Evolutionary conservation across 1,140 invertebrate genomes (phyloP), one percentile per base, ranked within the genome.

Genomic region (Lucilia sericata): DNA sequence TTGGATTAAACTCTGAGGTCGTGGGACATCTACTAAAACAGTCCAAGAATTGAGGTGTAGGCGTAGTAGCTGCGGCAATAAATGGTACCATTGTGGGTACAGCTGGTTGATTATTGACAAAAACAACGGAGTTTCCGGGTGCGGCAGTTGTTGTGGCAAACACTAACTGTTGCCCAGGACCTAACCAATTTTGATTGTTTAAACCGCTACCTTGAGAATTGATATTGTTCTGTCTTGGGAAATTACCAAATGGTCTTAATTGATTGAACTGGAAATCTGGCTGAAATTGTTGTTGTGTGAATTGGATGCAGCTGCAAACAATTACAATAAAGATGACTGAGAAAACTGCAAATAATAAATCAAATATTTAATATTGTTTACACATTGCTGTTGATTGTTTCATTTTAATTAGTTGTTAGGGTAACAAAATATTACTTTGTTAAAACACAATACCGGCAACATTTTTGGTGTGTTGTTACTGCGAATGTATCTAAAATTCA

Each of bases 1-100:
- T 93, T 42, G 95, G 95, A 88, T 93, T 94, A 86, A 94, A 95
- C 85, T 95, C 92, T 0, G 91, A 85, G 1, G 94, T 94, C 0
- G 91, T 91, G 76, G 92, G 91, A 85, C 93, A 94, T 0, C 83
- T 83, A 2, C 83, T 87, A 5, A 93, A 88, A 85, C 93, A 94
- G 13, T 87, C 74, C 0, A 87, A 83, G 55, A 87, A 92, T 70
- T 84, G 34, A 30, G 86, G 88, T 0, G 87, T 87, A 17, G 88
- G 83, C 17, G 90, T 87, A 74, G 89, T 85, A 2, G 74, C 85
- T 3, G 83, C 78, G 8, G 86, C 82, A 25, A 80, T 49, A 83
- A 90, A 89, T 0, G 90, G 87, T 7, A 86, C 85, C 36, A 89
- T 84, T 0, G 85, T 87, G 1, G 85, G 85, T 5, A 85, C 49